Conservation (phyloP, 2,797 vertebrate genomes). For the Vireo griseus region DNA sequence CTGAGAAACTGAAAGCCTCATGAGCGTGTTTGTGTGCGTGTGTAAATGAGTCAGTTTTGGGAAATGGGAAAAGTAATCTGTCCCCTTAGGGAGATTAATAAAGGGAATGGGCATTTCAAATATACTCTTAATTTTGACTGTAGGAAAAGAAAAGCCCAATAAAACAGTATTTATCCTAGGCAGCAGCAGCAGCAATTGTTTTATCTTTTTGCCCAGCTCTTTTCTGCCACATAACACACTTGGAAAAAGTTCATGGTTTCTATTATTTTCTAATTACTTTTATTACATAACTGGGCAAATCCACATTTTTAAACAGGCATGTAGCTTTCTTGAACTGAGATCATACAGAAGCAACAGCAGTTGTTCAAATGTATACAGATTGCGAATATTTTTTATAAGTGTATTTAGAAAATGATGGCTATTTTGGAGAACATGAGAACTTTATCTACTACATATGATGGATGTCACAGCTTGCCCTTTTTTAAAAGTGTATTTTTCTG, state of each 20-base stretch:
- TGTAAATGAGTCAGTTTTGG: background rate
- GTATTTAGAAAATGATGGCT: background rate
- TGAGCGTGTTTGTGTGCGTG: accelerated
- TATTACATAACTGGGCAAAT: background rate
- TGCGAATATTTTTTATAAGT: background rate
- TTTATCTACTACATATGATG: background rate
- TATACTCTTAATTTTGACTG: background rate
- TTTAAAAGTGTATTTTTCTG: background rate
- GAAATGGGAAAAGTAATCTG: background rate
- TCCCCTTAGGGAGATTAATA: background rate
- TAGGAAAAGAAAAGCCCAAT: background rate
- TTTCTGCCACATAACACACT: background rate
- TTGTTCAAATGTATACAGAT: background rate
- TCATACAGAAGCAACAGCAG: background rate
- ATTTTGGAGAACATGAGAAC: background rate
- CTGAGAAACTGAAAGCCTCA: background rate
- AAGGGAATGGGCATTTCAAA: background rate
- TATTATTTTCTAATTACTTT: background rate
- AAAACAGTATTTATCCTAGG: background rate
- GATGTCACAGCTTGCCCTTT: background rate
- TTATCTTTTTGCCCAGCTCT: background rate
- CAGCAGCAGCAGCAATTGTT: background rate
- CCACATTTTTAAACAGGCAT: background rate
- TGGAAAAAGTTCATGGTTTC: background rate
- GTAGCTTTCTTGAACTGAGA: background rate